phyloP scores from a whole-genome alignment of 2,888 invertebrate genomes.

The Fragum whitleyi region DNA sequence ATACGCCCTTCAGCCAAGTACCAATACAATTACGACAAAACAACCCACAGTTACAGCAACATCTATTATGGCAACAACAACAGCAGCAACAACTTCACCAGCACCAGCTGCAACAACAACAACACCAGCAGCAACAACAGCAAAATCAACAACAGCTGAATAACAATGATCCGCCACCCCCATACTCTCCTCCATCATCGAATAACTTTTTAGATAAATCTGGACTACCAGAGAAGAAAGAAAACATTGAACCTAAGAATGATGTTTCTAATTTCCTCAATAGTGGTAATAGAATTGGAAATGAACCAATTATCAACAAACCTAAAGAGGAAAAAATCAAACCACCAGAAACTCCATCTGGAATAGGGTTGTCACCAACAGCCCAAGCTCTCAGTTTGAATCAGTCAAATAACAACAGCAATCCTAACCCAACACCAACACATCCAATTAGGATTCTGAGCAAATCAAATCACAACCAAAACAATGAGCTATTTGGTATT shows the following conservation, averaged over 20 bases:
- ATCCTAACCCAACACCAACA: constrained; percentile 7
- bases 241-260: constrained; percentile 6
- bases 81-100: constrained; percentile 59
- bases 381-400: constrained; percentile 12
- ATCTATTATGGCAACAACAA: constrained; percentile 59
- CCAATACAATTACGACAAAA: constrained; percentile 53
- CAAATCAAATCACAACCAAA: constrained; percentile 34
- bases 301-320: constrained; percentile 8
- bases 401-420: constrained; percentile 22
- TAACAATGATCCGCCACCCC: constrained; percentile 44
- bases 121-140: constrained; percentile 53
- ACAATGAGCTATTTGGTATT: constrained; percentile 13
- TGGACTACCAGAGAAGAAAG: constrained; percentile 31
- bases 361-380: background rate
- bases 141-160: constrained; percentile 40
- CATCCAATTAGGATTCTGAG: constrained; percentile 36
- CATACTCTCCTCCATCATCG: constrained; percentile 39
- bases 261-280: constrained; percentile 25
- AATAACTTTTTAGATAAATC: constrained; percentile 44
- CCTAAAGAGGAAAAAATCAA: constrained; percentile 14
- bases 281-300: background rate
- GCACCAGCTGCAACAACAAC: constrained; percentile 47
- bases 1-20: constrained; percentile 57
- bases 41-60: constrained; percentile 59
- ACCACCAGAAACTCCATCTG: constrained; percentile 24